phyloP scores from a whole-genome alignment of 2,113 vertebrate genomes.

The Apeltes quadracus region DNA sequence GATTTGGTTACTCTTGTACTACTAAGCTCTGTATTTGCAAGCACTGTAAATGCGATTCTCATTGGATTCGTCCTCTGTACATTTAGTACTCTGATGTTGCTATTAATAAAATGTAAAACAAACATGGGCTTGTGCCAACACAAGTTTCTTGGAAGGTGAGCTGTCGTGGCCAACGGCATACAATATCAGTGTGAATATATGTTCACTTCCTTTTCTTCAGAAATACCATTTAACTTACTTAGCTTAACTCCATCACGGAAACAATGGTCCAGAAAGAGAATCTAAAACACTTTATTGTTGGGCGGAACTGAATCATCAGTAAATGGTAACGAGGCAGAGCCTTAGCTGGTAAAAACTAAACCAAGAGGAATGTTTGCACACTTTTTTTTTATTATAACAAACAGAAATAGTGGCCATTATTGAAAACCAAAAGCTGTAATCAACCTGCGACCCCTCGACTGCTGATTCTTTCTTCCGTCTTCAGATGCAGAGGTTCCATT shows the following conservation, averaged over 20 bases:
- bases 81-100: conserved; percentile 94
- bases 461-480: background rate
- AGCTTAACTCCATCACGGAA: background rate
- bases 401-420: background rate
- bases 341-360: background rate
- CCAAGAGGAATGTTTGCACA: background rate
- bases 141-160: conserved; percentile 63
- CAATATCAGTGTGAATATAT: conserved; percentile 46
- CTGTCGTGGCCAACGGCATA: conserved; percentile 45
- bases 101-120: conserved; percentile 89
- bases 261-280: background rate
- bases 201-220: background rate
- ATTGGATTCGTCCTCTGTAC: conserved; percentile 87
- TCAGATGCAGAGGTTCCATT: background rate
- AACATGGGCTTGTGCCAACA: conserved; percentile 50
- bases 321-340: background rate
- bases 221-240: background rate
- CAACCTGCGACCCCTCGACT: background rate
- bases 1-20: conserved; percentile 90
- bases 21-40: conserved; percentile 89
- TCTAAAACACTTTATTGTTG: background rate
- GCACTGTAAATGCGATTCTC: conserved; percentile 89
- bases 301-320: background rate
- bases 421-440: background rate
- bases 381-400: background rate